phyloP scores from a whole-genome alignment of 2,888 invertebrate genomes.

The Leptothorax acervorum region DNA sequence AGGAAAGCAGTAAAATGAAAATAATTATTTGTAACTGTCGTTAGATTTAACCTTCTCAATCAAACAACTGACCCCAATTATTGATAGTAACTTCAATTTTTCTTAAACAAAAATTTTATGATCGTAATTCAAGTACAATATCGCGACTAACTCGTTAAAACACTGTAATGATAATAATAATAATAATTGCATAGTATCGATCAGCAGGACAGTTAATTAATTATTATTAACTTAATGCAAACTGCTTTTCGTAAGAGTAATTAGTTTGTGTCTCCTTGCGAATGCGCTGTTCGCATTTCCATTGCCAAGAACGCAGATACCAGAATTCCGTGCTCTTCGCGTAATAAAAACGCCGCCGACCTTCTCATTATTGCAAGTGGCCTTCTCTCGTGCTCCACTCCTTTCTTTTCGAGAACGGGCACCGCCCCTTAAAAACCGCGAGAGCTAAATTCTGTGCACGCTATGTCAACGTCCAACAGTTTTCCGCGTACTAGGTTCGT shows the following conservation, averaged over 20 bases:
- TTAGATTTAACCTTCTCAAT: background rate
- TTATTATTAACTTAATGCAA: conserved; percentile 17
- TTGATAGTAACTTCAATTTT: background rate
- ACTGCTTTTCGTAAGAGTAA: conserved; percentile 32
- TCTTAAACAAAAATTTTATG: background rate
- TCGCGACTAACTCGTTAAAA: background rate
- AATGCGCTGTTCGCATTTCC: conserved; percentile 12
- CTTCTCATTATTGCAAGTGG: conserved; percentile 49
- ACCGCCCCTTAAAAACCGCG: conserved; percentile 14
- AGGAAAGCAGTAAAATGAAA: background rate
- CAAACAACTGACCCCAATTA: background rate
- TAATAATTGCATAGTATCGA: background rate
- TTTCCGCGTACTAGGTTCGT: conserved; percentile 9
- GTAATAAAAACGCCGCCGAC: conserved; percentile 44
- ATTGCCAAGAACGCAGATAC: conserved; percentile 8
- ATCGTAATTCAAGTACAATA: background rate
- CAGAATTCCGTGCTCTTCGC: conserved; percentile 25
- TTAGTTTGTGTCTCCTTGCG: conserved; percentile 13
- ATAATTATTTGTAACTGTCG: background rate
- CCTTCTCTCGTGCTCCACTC: background rate
- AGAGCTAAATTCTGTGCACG: conserved; percentile 17
- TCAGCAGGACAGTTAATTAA: conserved; percentile 25
- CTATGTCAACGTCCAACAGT: background rate
- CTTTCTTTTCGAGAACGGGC: conserved; percentile 2
- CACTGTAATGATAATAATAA: background rate